These are phyloP conservation scores for Bugulina stolonifera DNA, from an alignment of 2,888 invertebrate species.

Conservation along the genomic window DNA sequence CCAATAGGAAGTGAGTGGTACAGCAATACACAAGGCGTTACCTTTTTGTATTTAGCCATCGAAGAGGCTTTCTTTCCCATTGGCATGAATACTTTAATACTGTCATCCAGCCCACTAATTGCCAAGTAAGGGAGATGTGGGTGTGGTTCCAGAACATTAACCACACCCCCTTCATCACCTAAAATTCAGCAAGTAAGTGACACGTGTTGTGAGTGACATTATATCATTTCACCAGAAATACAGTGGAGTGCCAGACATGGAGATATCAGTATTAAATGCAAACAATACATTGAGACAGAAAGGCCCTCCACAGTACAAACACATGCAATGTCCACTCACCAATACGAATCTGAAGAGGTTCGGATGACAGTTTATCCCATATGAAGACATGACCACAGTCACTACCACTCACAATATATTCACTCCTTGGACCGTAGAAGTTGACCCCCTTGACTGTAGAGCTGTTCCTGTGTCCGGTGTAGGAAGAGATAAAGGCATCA, in stretches of 20 bases:
- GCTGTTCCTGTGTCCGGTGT: constrained; percentile 62
- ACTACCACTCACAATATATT: constrained; percentile 85
- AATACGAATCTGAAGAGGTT: constrained; percentile 79
- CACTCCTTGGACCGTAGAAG: constrained; percentile 84
- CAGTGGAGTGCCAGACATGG: no score
- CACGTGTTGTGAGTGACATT: no score
- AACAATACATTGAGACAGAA: background rate
- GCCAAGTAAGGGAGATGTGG: constrained; percentile 79
- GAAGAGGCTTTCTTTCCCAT: constrained; percentile 29
- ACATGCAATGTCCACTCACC: constrained; percentile 56
- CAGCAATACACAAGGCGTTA: no score
- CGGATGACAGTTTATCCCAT: constrained; percentile 82
- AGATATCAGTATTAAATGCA: no score
- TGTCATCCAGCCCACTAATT: constrained; percentile 83
- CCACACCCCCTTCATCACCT: constrained; percentile 60
- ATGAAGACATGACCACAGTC: constrained; percentile 81
- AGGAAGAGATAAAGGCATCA: constrained; percentile 58
- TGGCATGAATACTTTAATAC: constrained; percentile 89
- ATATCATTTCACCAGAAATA: no score
- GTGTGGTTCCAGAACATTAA: constrained; percentile 86
- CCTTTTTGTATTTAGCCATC: background rate
- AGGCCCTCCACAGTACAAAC: background rate
- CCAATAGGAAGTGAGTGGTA: no score
- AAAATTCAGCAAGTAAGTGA: no score
- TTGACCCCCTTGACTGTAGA: constrained; percentile 80